A percentile compares a stretch with the other conserved stretches of the same genome.
Evolutionary conservation across 2,888 invertebrate species (phyloP).

Genomic region (Epinotia brunnichana): DNA sequence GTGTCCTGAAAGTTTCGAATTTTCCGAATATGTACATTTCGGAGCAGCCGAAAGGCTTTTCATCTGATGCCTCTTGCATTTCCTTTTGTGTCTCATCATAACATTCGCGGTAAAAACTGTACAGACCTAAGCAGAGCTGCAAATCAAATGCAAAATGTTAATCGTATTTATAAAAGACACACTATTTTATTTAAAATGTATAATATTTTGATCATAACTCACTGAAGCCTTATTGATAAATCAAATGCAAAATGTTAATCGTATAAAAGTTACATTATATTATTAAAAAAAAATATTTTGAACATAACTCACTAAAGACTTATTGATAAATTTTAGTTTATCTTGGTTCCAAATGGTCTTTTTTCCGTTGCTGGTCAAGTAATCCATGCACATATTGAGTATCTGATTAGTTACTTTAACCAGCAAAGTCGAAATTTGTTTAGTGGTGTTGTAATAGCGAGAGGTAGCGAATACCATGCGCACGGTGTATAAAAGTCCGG

Average conservation of each 20-base stretch:
- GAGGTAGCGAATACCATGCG: slow-evolving; percentile 93
- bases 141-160: slow-evolving; percentile 43
- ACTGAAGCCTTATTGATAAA: too few relatives aligned
- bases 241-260: slow-evolving; percentile 8
- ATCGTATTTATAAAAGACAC: background rate
- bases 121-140: slow-evolving; percentile 71
- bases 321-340: slow-evolving; percentile 86
- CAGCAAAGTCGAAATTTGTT: slow-evolving; percentile 90
- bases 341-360: slow-evolving; percentile 91
- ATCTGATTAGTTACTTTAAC: slow-evolving; percentile 96
- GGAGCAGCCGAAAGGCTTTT: slow-evolving; percentile 91
- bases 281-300: slow-evolving; percentile 76
- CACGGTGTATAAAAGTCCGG: slow-evolving; percentile 90
- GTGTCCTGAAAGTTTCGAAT: slow-evolving; percentile 90
- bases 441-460: slow-evolving; percentile 90
- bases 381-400: slow-evolving; percentile 91
- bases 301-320: slow-evolving; percentile 85
- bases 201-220: too few relatives aligned
- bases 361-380: slow-evolving; percentile 87
- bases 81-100: slow-evolving; percentile 86
- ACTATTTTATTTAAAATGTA: background rate
- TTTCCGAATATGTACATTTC: slow-evolving; percentile 95
- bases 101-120: slow-evolving; percentile 75
- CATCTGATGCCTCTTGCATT: slow-evolving; percentile 87
- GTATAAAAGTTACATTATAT: background rate